These are phyloP conservation scores for Bombyx huttoni DNA, from an alignment of 2,888 invertebrate species.

Conservation along the genomic window DNA sequence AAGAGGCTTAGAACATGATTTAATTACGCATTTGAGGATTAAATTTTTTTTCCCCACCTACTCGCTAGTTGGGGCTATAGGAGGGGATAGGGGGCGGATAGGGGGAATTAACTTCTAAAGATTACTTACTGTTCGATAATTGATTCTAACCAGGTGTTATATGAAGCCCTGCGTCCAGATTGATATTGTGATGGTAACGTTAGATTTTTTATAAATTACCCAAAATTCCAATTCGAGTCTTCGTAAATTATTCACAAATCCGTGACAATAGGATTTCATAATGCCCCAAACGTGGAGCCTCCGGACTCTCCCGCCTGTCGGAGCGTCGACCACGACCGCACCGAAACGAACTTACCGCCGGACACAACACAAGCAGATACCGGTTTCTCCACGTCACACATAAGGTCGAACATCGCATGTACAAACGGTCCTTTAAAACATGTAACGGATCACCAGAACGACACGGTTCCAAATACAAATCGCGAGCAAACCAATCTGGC, in stretches of 20 bases:
- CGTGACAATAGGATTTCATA: slow-evolving; percentile 63
- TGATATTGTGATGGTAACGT: too few relatives aligned
- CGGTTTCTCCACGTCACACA: slow-evolving; percentile 7
- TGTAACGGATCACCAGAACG: background rate
- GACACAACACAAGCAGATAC: slow-evolving; percentile 3
- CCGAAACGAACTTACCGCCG: slow-evolving; percentile 18
- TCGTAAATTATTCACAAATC: slow-evolving; percentile 23
- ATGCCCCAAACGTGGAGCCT: slow-evolving; percentile 53
- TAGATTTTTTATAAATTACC: background rate
- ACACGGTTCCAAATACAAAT: background rate
- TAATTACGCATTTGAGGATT: too few relatives aligned
- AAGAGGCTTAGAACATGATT: too few relatives aligned
- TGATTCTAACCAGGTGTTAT: too few relatives aligned
- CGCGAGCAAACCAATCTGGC: background rate
- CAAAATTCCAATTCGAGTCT: background rate
- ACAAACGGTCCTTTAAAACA: slow-evolving; percentile 5
- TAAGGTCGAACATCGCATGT: slow-evolving; percentile 13
- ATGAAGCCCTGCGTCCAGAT: too few relatives aligned
- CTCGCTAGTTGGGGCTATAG: too few relatives aligned
- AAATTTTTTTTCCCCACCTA: too few relatives aligned
- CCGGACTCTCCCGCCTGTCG: slow-evolving; percentile 57
- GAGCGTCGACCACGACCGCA: slow-evolving; percentile 22
- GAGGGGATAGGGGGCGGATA: too few relatives aligned
- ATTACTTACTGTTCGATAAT: too few relatives aligned
- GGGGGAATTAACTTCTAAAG: too few relatives aligned